Evolutionary conservation across 2,888 invertebrate species (phyloP), one percentile per base, ranked within the genome.

Genomic region (Lottia gigantea): DNA sequence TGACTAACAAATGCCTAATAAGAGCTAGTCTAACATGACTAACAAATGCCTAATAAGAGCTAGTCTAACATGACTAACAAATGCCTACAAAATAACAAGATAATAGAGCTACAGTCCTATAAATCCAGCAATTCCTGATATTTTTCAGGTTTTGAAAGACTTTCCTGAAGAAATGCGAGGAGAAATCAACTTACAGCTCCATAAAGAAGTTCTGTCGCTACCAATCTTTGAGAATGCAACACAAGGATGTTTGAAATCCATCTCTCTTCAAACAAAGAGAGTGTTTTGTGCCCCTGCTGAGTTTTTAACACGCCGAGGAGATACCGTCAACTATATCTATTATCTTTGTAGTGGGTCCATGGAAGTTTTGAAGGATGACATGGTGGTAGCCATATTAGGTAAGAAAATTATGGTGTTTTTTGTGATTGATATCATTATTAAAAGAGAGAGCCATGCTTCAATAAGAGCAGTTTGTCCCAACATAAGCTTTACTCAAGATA

Each of bases 301-400:
- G 88, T 97, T 94, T 88, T 92, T 97, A 64, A 94, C 97, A 62
- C 97, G 97, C 90, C 95, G 94, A 90, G 97, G 97, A 61, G 97
- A 97, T 85, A 96, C 96, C 8, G 92, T 97, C 45, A 94, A 94
- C 74, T 95, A 95, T 87, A 95, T 97, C 83, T 97, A 96, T 90
- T 96, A 97, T 89, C 93, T 97, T 78, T 97, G 96, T 90, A 97
- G 97, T 86, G 97, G 97, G 8, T 96, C 96, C 45, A 96, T 97
- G 96, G 97, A 97, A 90, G 96, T 97, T 63, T 94, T 97, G 84
- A 96, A 97, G 88, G 94, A 96, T 84, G 94, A 94, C 76, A 97
- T 97, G 95, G 97, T 97, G 68, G 97, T 97, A 25, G 97, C 97
- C 72, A 97, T 98, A 83, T 91, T 97, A 79, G 97, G 97, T 97